Conservation (phyloP, 1,140 invertebrate species). For the Pogonomyrmex californicus region DNA sequence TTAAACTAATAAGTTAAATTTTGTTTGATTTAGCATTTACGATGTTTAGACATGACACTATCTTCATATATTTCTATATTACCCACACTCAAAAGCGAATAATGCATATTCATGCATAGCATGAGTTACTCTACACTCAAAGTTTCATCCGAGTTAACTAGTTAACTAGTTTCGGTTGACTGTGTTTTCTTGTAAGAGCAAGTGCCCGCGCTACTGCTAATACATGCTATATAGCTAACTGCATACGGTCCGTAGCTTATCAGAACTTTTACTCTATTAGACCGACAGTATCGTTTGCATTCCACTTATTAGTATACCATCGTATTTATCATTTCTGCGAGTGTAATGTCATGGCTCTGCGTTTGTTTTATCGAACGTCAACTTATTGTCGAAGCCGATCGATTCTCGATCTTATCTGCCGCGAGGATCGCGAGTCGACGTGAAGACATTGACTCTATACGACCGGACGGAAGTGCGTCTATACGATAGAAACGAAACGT, state of each 20-base stretch:
- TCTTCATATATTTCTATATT: background rate
- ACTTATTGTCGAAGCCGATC: slow-evolving; percentile 43
- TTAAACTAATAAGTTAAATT: background rate
- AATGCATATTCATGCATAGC: slow-evolving; percentile 27
- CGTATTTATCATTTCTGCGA: slow-evolving; percentile 11
- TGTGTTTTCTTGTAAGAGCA: slow-evolving; percentile 40
- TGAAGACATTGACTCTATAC: background rate
- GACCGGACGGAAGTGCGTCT: slow-evolving; percentile 65
- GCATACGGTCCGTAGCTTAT: slow-evolving; percentile 12
- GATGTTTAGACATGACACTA: background rate
- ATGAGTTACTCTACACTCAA: slow-evolving; percentile 14
- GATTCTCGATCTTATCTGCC: slow-evolving; percentile 13
- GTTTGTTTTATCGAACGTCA: slow-evolving; percentile 7
- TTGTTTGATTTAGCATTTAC: background rate
- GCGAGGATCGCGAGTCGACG: background rate
- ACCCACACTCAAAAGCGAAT: slow-evolving; percentile 10
- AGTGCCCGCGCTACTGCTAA: background rate
- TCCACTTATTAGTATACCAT: background rate
- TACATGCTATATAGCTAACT: background rate
- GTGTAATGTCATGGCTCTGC: background rate
- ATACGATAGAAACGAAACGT: slow-evolving; percentile 47
- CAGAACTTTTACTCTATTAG: slow-evolving; percentile 32
- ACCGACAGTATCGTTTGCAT: slow-evolving; percentile 4
- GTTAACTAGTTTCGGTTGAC: slow-evolving; percentile 54
- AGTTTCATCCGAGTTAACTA: slow-evolving; percentile 56